A percentile compares a stretch with the other conserved stretches of the same genome.
Evolutionary conservation across 1,140 invertebrate species (phyloP).

Genomic region (Armadillidium nasatum): DNA sequence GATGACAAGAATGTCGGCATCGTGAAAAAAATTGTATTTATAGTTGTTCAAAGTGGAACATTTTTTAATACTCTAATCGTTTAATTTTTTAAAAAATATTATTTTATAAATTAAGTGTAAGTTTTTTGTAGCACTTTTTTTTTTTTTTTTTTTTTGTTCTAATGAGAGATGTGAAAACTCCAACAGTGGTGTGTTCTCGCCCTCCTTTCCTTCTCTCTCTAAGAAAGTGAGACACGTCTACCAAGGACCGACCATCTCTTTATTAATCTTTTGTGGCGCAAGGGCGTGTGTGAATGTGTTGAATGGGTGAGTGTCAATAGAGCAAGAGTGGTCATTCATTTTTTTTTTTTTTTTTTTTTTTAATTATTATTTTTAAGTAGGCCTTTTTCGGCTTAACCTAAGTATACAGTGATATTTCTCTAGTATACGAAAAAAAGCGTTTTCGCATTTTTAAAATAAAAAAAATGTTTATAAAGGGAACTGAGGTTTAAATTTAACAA

Average conservation of each 20-base stretch:
- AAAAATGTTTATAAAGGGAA: constrained; percentile 33
- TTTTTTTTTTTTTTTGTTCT: neutral
- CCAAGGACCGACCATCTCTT: neutral
- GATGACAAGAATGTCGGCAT: neutral
- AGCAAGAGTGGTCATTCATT: too few relatives aligned
- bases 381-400: constrained; percentile 29
- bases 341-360: too few relatives aligned
- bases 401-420: constrained; percentile 46
- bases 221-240: too few relatives aligned
- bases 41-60: neutral
- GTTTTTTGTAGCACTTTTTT: neutral
- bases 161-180: neutral
- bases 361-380: neutral
- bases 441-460: constrained; percentile 35
- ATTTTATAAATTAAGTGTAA: too few relatives aligned
- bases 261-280: neutral
- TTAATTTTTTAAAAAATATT: neutral
- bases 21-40: neutral
- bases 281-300: neutral
- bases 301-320: neutral
- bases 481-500: neutral
- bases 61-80: constrained; percentile 1
- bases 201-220: neutral
- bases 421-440: constrained; percentile 45
- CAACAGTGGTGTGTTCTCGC: neutral